Base-by-base conservation (phyloP, 2,113 vertebrate species). In the Psettodes erumei region DNA sequence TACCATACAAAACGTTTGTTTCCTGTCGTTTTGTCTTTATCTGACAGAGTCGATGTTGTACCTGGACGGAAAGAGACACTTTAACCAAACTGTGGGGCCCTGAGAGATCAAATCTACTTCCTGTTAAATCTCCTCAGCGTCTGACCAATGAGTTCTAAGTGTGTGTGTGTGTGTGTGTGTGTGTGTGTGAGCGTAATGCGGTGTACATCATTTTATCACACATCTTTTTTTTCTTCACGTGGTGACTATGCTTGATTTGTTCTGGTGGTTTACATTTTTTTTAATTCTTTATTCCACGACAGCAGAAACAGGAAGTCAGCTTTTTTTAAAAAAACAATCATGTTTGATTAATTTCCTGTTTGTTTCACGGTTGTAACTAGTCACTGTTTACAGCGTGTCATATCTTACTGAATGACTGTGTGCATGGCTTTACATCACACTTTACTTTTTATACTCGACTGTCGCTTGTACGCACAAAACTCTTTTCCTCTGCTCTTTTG, bases 41-140 rank as follows among this genome's bases (percentile, higher is more conserved):
- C 15, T 92, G 83, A 77, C 93, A 99, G 97, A 99, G 87, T 98
- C 97, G 61, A 99, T 99, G 97, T 82, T 99, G 73, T 99, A 97
- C 87, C 94, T 99, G 90, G 97, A 99, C 50, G 97, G 98, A 64
- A 96, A 96, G 79, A 93, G 98, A 75, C 98, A 99, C 91, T 98
- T 99, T 10, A 84, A 92, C 77, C 94, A 96, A 84, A 91, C 92
- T 1, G 85, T 94, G 83, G 83, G 80, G 3, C 30, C 23, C 21
- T 92, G 86, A 92, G 23, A 32, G 23, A 51, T 30, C 58, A n/a
- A 4, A 18, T 21, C 23, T 25, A 1, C 1, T 4, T n/a, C 55
- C 62, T 30, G 47, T 32, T 33, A 71, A 68, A 70, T 54, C 67
- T 71, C 59, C 65, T 45, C 40, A 64, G 7, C n/a, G 1, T 23